phyloP scores from a whole-genome alignment of 2,113 vertebrate genomes.

The Lagopus leucura region DNA sequence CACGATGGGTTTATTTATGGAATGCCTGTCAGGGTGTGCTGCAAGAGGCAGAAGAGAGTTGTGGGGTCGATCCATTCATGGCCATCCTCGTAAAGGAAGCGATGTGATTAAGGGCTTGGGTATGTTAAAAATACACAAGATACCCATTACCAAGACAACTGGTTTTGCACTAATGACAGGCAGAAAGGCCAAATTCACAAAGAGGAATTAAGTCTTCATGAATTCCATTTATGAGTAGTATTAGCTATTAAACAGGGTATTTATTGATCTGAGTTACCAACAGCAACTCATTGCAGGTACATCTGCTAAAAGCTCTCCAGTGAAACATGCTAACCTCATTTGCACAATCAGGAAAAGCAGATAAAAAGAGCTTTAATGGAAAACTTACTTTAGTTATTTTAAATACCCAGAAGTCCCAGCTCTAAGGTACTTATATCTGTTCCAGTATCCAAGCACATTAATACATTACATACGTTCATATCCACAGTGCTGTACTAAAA shows the following conservation, averaged over 20 bases:
- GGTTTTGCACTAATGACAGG: constrained; percentile 14
- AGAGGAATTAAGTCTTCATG: background rate
- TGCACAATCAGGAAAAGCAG: background rate
- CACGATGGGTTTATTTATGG: constrained; percentile 49
- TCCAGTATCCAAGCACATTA: background rate
- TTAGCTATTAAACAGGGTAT: constrained; percentile 21
- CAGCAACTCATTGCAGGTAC: background rate
- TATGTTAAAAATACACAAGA: constrained; percentile 44
- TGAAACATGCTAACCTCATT: background rate
- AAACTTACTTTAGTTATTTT: background rate
- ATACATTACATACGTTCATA: background rate
- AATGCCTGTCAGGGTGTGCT: background rate
- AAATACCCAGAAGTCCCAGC: background rate
- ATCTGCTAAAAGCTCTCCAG: background rate
- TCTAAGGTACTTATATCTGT: background rate
- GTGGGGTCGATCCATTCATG: background rate
- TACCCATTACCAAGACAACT: constrained; percentile 16
- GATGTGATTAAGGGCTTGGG: constrained; percentile 4
- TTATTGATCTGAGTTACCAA: constrained; percentile 17
- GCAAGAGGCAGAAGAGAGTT: constrained; percentile 22
- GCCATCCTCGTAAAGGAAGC: constrained; percentile 29
- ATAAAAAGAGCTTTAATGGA: background rate
- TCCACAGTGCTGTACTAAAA: background rate
- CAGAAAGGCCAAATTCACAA: constrained; percentile 17
- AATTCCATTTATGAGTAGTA: background rate